Conservation (phyloP, 2,797 vertebrate species). For the Notolepis coatsorum region DNA sequence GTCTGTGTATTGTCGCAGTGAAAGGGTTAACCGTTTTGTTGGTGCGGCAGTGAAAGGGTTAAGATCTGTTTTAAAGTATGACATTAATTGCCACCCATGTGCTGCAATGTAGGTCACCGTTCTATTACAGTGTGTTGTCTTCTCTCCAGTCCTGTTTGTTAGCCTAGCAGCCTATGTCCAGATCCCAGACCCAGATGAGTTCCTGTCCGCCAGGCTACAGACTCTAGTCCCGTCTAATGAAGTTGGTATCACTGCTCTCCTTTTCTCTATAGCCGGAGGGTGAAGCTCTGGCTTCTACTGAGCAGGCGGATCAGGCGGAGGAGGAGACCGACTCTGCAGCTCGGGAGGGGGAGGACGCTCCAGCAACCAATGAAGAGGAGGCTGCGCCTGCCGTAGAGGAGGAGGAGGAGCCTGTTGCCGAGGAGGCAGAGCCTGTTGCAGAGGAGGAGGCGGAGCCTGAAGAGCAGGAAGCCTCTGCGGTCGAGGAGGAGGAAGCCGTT, state of each 20-base stretch:
- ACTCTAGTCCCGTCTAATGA: background rate
- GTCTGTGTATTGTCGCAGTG: too few species aligned
- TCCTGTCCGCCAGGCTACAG: too few species aligned
- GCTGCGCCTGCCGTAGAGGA: slow-evolving; percentile 6
- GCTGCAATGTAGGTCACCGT: background rate
- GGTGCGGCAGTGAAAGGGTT: too few species aligned
- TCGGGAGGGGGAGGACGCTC: background rate
- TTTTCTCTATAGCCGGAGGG: slow-evolving; percentile 44
- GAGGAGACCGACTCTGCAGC: background rate
- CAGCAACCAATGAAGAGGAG: background rate
- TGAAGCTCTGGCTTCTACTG: slow-evolving; percentile 16
- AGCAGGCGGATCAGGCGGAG: slow-evolving; percentile 15
- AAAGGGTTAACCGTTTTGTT: too few species aligned
- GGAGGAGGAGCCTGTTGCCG: slow-evolving; percentile 6
- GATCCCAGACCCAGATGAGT: too few species aligned
- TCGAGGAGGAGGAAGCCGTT: slow-evolving; percentile 9
- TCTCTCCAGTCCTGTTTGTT: background rate
- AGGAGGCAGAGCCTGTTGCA: background rate
- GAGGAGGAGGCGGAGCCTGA: slow-evolving; percentile 15
- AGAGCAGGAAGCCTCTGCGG: background rate
- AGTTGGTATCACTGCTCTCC: slow-evolving; percentile 13
- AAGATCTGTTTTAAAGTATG: background rate
- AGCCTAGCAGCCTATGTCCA: too few species aligned
- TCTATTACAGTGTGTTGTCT: slow-evolving; percentile 7
- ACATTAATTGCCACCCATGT: background rate